phyloP scores from a whole-genome alignment of 1,140 invertebrate species.

The Caenorhabditis tropicalis region DNA sequence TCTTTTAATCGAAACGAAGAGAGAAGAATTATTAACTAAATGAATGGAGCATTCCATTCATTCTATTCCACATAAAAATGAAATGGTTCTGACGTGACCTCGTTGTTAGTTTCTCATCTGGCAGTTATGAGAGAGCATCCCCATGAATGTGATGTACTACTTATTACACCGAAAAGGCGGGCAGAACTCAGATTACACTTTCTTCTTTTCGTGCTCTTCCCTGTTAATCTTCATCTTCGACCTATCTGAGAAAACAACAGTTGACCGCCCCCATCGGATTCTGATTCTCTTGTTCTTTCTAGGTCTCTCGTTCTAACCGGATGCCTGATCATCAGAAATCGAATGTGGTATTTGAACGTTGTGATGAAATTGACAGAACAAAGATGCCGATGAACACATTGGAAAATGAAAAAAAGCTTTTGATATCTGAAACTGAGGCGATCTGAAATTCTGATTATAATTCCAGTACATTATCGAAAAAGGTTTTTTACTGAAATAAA shows the following conservation, averaged over 20 bases:
- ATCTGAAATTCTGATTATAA: no score
- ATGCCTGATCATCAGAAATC: slow-evolving; percentile 1
- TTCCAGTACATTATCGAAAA: no score
- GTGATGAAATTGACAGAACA: background rate
- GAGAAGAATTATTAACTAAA: no score
- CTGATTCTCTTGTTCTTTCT: slow-evolving; percentile 2
- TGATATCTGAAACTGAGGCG: no score
- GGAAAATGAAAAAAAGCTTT: no score
- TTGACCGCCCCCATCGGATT: slow-evolving; percentile 25
- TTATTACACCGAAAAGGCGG: slow-evolving; percentile 23
- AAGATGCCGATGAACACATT: no score
- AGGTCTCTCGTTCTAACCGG: background rate
- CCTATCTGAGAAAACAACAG: slow-evolving; percentile 28
- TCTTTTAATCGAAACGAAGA: no score
- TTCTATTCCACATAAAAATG: background rate
- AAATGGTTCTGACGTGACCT: background rate
- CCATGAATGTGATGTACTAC: background rate
- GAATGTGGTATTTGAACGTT: slow-evolving; percentile 23
- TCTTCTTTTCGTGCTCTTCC: background rate
- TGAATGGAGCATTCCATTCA: no score
- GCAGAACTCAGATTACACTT: slow-evolving; percentile 27
- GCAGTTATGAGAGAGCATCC: slow-evolving; percentile 6
- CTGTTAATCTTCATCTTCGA: background rate
- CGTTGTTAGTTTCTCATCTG: background rate
- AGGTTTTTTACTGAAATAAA: no score